phyloP scores from a whole-genome alignment of 2,888 invertebrate species.

The Catocala sponsa region DNA sequence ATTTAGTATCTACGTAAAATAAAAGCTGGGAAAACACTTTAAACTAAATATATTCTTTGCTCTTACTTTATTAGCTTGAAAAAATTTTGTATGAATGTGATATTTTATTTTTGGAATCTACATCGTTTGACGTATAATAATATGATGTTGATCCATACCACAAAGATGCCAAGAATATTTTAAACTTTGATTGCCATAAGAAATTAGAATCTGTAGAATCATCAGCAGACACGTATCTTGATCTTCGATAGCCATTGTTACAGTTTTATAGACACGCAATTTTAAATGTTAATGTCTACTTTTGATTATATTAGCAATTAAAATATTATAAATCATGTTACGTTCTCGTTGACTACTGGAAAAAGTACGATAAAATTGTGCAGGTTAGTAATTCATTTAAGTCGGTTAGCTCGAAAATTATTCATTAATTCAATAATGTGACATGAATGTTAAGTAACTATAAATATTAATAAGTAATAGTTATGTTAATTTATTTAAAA shows the following conservation, averaged over 20 bases:
- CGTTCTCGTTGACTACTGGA: conserved; percentile 9
- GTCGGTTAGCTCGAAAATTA: not conserved
- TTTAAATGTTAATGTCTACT: conserved; percentile 45
- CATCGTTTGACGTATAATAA: no score
- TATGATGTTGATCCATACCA: not conserved
- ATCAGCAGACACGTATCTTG: conserved; percentile 12
- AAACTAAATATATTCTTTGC: no score
- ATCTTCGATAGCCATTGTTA: conserved; percentile 44
- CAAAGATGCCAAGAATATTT: not conserved
- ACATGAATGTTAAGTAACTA: not conserved
- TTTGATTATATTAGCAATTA: conserved; percentile 58
- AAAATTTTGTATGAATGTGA: no score
- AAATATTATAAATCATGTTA: conserved; percentile 55
- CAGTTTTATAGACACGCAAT: conserved; percentile 35
- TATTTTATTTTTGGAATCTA: no score
- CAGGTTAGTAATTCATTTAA: no score
- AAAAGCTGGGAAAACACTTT: no score
- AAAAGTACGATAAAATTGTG: not conserved
- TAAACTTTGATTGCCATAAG: not conserved
- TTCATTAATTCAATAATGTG: not conserved
- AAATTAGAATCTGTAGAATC: not conserved
- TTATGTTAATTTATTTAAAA: not conserved
- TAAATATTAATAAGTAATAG: not conserved
- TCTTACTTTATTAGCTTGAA: no score
- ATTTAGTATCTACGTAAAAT: no score